Conservation (phyloP, 2,113 vertebrate genomes). For the Gadus macrocephalus region DNA sequence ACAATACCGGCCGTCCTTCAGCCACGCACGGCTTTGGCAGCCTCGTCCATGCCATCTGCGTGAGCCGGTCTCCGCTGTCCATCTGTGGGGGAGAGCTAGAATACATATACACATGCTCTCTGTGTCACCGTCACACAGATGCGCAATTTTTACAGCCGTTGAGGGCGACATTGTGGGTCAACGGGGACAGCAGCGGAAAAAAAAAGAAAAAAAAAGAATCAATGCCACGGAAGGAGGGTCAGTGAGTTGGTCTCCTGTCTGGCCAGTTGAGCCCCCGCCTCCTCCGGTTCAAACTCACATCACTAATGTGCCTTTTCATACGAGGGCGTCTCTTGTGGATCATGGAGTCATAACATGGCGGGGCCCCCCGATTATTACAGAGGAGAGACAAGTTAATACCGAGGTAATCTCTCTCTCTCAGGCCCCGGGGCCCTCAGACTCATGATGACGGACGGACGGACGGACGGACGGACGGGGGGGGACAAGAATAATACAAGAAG, state of each 20-base stretch:
- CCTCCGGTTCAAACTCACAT: slow-evolving; percentile 32
- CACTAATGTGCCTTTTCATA: slow-evolving; percentile 37
- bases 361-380: slow-evolving; percentile 44
- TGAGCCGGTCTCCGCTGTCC: too few species aligned
- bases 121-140: slow-evolving; percentile 20
- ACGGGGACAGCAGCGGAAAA: not conserved
- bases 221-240: slow-evolving; percentile 24
- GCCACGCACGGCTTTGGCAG: too few species aligned
- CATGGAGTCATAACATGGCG: slow-evolving; percentile 46
- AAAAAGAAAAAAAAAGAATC: not conserved
- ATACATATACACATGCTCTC: not conserved
- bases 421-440: too few species aligned
- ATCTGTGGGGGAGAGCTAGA: not conserved
- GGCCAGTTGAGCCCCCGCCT: slow-evolving; percentile 10
- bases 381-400: slow-evolving; percentile 21
- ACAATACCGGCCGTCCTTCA: too few species aligned
- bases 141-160: too few species aligned
- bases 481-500: too few species aligned
- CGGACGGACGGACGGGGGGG: too few species aligned
- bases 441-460: too few species aligned
- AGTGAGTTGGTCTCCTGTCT: slow-evolving; percentile 20
- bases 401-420: not conserved
- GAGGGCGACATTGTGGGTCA: slow-evolving; percentile 3
- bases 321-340: slow-evolving; percentile 41
- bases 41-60: too few species aligned